Evolutionary conservation across 2,888 invertebrate genomes (phyloP).

Genomic region (Tenthredo mesomela): DNA sequence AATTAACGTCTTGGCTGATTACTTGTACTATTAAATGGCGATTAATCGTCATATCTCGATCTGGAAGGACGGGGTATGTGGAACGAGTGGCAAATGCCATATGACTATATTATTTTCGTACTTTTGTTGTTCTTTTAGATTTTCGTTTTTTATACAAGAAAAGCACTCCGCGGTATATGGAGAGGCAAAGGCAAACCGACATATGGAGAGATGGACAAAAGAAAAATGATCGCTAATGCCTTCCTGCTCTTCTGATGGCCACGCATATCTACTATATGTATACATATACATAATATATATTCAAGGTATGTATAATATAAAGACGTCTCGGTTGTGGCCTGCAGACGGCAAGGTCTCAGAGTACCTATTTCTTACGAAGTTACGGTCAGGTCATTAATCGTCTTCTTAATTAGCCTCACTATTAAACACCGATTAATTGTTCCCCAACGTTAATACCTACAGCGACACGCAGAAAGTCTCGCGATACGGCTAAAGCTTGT

Average conservation of each 20-base stretch:
- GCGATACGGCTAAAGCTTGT: neutral
- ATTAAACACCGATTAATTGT: conserved; percentile 51
- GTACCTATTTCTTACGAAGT: conserved; percentile 34
- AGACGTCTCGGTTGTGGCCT: conserved; percentile 34
- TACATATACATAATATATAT: neutral
- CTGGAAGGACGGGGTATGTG: neutral
- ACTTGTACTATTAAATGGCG: conserved; percentile 30
- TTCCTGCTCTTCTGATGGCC: conserved; percentile 26
- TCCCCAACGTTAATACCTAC: neutral
- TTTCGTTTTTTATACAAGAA: neutral
- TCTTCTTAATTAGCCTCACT: conserved; percentile 46
- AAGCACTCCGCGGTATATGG: neutral
- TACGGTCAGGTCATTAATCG: conserved; percentile 45
- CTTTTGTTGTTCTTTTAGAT: neutral
- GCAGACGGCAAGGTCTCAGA: conserved; percentile 17
- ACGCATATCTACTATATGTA: neutral
- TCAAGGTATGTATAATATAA: conserved; percentile 28
- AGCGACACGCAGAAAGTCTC: neutral
- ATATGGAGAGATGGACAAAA: neutral
- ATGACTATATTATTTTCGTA: too few relatives aligned
- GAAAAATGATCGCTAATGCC: conserved; percentile 23
- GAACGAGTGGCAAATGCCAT: neutral
- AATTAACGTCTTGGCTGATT: conserved; percentile 30
- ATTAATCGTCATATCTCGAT: neutral
- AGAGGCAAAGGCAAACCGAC: neutral